Conservation (phyloP, 2,888 invertebrate species). For the Metacarcinus magister region DNA sequence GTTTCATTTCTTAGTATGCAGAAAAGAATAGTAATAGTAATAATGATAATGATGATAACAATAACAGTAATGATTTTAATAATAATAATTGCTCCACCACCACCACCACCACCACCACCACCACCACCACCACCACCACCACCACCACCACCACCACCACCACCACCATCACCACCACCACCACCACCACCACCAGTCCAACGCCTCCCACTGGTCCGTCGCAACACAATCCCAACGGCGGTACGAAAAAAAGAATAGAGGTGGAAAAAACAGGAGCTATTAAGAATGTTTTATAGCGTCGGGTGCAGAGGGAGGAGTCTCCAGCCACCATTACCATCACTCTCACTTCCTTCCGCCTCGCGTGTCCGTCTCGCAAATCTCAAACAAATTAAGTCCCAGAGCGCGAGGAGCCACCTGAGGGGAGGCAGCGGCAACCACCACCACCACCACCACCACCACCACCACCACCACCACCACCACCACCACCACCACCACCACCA, state of each 20-base stretch:
- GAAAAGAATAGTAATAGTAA: not conserved
- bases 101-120: no score
- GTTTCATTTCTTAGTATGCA: no score
- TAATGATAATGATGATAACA: not conserved
- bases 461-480: not conserved
- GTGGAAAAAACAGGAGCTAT: not conserved
- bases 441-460: not conserved
- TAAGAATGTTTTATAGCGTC: slow-evolving; percentile 32
- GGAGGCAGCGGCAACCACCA: not conserved
- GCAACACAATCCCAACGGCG: not conserved
- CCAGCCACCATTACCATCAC: not conserved
- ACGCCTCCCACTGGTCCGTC: not conserved
- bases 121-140: no score
- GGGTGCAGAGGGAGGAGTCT: slow-evolving; percentile 10
- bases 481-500: not conserved
- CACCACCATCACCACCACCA: no score
- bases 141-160: no score
- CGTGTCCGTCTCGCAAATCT: slow-evolving; percentile 38
- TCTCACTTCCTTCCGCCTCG: slow-evolving; percentile 31
- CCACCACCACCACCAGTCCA: no score
- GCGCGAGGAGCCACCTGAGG: slow-evolving; percentile 19
- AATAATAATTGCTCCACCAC: no score
- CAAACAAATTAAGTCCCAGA: slow-evolving; percentile 31
- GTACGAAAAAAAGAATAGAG: not conserved
- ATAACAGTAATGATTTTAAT: no score